Evolutionary conservation across 2,888 invertebrate genomes (phyloP).

Genomic region (Malthinus flaveolus): DNA sequence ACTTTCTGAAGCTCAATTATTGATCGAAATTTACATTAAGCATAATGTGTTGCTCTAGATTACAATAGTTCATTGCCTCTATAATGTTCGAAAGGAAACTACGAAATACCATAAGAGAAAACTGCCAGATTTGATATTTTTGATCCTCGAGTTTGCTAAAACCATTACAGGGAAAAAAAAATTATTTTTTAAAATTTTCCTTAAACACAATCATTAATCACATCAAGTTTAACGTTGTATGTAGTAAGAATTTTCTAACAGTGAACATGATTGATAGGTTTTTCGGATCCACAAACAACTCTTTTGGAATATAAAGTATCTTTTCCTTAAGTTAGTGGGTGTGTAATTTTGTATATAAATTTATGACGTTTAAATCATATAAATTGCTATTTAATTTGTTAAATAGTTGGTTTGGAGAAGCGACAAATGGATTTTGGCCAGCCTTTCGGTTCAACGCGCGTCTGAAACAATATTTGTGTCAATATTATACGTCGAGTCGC

Average conservation of each 20-base stretch:
- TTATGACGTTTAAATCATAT: not conserved
- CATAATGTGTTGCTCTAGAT: too few species aligned
- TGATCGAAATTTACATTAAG: too few species aligned
- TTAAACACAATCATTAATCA: conserved; percentile 15
- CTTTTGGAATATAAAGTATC: conserved; percentile 14
- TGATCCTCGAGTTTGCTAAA: too few species aligned
- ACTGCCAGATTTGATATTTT: too few species aligned
- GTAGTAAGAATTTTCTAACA: conserved; percentile 11
- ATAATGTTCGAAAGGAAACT: too few species aligned
- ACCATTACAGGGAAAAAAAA: not conserved
- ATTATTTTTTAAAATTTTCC: conserved; percentile 1
- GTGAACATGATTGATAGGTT: conserved; percentile 19
- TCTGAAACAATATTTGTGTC: not conserved
- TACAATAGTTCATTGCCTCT: too few species aligned
- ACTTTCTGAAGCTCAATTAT: too few species aligned
- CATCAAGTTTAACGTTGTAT: conserved; percentile 9
- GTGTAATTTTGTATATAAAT: not conserved
- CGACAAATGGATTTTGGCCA: not conserved
- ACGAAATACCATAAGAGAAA: too few species aligned
- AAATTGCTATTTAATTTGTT: not conserved
- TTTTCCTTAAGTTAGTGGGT: not conserved
- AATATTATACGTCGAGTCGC: too few species aligned
- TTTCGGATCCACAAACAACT: conserved; percentile 15
- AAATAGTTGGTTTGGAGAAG: not conserved
- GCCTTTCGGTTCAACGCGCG: not conserved